These are phyloP conservation scores for Oscheius onirici DNA, from an alignment of 2,888 invertebrate species.

Conservation along the genomic window DNA sequence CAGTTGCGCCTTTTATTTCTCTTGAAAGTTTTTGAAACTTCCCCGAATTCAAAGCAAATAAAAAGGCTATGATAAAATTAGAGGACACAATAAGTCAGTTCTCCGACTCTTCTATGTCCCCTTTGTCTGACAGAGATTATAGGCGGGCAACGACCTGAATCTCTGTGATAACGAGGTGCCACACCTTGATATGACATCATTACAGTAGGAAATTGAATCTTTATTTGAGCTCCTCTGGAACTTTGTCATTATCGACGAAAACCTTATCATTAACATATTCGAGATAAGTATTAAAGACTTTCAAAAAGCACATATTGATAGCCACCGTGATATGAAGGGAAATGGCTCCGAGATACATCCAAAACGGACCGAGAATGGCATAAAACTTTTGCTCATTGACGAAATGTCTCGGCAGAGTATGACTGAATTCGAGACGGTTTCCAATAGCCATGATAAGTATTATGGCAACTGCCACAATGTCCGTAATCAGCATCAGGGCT, in stretches of 20 bases:
- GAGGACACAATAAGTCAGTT: too few relatives aligned
- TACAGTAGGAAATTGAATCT: too few relatives aligned
- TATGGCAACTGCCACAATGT: slow-evolving; percentile 62
- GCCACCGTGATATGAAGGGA: slow-evolving; percentile 68
- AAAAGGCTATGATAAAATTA: too few relatives aligned
- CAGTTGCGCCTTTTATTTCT: too few relatives aligned
- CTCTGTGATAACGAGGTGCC: neutral
- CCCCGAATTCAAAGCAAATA: too few relatives aligned
- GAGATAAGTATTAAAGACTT: slow-evolving; percentile 31
- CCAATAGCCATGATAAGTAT: slow-evolving; percentile 66
- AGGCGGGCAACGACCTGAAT: too few relatives aligned
- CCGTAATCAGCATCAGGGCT: slow-evolving; percentile 64
- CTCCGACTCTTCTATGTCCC: too few relatives aligned
- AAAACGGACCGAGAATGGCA: slow-evolving; percentile 66
- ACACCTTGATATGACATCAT: neutral
- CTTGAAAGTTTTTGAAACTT: too few relatives aligned
- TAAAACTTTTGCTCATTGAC: slow-evolving; percentile 58
- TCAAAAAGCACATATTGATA: slow-evolving; percentile 63
- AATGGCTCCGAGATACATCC: slow-evolving; percentile 70
- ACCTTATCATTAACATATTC: neutral
- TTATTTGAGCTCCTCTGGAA: too few relatives aligned
- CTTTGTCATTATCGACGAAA: neutral
- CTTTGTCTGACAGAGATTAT: too few relatives aligned
- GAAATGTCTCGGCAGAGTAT: slow-evolving; percentile 51
- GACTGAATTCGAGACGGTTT: slow-evolving; percentile 44